Percentiles rank a stretch among this genome's conserved stretches.
phyloP scores from a whole-genome alignment of 2,797 vertebrate species.

The Melanotaenia parkinsoni region DNA sequence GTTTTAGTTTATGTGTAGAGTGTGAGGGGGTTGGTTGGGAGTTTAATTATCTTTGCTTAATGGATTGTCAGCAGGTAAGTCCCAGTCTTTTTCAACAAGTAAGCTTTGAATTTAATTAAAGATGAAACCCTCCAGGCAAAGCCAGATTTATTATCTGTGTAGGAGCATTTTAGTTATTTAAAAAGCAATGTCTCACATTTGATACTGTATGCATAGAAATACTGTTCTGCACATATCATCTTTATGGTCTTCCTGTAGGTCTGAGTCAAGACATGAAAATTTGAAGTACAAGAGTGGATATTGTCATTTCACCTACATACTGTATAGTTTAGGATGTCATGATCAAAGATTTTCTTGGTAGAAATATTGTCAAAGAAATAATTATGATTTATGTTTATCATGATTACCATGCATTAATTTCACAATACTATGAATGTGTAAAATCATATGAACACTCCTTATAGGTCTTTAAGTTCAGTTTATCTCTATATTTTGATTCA shows the following conservation, averaged over 20 bases:
- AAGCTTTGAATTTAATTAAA: slow-evolving; percentile 15
- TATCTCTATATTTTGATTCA: no score
- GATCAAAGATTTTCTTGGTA: no score
- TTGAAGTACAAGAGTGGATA: background rate
- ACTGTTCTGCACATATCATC: background rate
- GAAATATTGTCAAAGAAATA: no score
- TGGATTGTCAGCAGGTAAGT: slow-evolving; percentile 1
- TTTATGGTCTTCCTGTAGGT: background rate
- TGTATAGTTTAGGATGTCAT: background rate
- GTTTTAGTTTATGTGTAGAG: background rate
- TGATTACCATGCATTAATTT: no score
- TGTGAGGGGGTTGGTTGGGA: background rate
- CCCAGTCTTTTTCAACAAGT: background rate
- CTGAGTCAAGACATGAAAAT: slow-evolving; percentile 1
- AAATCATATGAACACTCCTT: no score
- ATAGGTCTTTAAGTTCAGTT: no score
- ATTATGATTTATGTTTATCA: no score
- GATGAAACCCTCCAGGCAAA: background rate
- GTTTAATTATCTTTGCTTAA: background rate
- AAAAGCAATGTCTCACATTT: background rate
- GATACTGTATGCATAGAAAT: background rate
- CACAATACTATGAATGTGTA: no score
- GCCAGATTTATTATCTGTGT: background rate
- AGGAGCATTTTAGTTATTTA: background rate
- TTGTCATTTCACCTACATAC: background rate